Percentiles rank a stretch among this genome's conserved stretches.
phyloP scores from a whole-genome alignment of 2,113 vertebrate species.

The Tenrec ecaudatus region DNA sequence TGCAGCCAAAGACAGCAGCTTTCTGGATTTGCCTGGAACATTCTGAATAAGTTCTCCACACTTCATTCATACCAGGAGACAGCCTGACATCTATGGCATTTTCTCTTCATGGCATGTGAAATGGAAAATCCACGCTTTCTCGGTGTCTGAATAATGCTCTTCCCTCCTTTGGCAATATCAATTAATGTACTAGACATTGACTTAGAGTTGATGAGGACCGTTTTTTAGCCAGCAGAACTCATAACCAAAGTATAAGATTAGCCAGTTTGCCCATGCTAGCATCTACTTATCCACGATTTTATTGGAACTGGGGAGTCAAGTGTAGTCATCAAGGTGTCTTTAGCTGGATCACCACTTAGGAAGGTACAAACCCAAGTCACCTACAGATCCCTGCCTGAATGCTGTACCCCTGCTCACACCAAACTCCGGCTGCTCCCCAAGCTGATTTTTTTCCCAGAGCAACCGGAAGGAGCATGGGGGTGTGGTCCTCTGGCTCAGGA shows the following conservation, averaged over 20 bases:
- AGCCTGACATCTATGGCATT: background rate
- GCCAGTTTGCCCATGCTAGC: background rate
- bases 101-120: background rate
- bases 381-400: conserved; percentile 9
- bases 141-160: background rate
- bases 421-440: background rate
- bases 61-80: background rate
- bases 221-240: background rate
- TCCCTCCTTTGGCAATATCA: background rate
- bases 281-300: conserved; percentile 22
- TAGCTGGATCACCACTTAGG: conserved; percentile 3
- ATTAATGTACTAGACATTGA: background rate
- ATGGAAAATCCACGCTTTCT: background rate
- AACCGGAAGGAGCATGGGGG: background rate
- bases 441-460: conserved; percentile 38
- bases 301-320: conserved; percentile 37
- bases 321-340: conserved; percentile 46
- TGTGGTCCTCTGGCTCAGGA: background rate
- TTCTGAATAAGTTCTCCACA: background rate
- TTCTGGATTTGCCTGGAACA: background rate
- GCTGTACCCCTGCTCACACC: background rate
- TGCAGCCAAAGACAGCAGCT: background rate
- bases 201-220: background rate
- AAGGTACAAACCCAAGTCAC: conserved; percentile 1
- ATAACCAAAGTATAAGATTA: background rate